Conservation (phyloP, 2,888 invertebrate genomes). For the Perizoma affinitatum region DNA sequence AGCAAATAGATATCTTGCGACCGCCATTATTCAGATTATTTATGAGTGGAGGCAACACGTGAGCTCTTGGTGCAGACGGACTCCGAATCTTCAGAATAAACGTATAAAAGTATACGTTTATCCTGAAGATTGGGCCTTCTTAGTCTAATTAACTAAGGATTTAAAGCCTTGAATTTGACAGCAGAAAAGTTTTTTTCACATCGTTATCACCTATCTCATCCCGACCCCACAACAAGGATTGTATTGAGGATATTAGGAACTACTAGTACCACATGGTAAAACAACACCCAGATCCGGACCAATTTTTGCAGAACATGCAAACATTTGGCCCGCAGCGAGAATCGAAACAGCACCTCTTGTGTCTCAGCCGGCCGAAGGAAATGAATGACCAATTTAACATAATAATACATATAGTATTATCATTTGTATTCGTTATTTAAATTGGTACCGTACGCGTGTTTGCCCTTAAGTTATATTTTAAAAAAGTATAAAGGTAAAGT, state of each 20-base stretch:
- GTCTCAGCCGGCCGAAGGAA: no score
- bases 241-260: not conserved
- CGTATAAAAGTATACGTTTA: constrained; percentile 1
- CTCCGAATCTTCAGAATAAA: constrained; percentile 9
- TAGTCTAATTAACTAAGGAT: constrained; percentile 7
- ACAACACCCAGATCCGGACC: not conserved
- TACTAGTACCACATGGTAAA: not conserved
- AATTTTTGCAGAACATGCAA: not conserved
- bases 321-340: not conserved
- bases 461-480: no score
- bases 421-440: no score
- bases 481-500: no score
- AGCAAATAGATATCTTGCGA: constrained; percentile 41
- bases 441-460: no score
- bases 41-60: constrained; percentile 20
- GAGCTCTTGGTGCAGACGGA: constrained; percentile 12
- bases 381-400: no score
- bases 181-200: no score
- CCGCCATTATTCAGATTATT: constrained; percentile 35
- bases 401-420: no score
- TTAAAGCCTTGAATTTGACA: not conserved
- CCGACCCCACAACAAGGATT: not conserved
- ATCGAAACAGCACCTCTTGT: no score
- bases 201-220: no score
- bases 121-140: not conserved